Conservation (phyloP, 2,888 invertebrate genomes). For the Lacanobia wlatinum region DNA sequence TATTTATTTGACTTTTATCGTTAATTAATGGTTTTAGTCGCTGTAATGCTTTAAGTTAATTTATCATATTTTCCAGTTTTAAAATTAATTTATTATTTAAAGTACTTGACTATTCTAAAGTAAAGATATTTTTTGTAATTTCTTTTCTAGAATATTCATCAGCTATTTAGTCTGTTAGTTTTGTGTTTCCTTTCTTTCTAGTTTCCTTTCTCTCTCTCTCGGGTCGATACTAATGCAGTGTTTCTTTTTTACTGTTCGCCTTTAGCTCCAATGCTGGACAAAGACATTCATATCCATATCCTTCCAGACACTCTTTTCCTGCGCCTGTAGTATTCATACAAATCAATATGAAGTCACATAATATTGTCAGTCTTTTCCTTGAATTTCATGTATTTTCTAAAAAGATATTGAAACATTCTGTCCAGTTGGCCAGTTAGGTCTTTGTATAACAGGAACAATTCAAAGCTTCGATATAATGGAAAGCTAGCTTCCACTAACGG, state of each 20-base stretch:
- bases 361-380: neutral
- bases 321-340: too few species aligned
- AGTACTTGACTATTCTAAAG: too few species aligned
- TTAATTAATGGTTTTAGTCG: constrained; percentile 2
- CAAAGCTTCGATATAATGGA: neutral
- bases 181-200: too few species aligned
- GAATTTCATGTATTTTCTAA: neutral
- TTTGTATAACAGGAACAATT: neutral
- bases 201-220: too few species aligned
- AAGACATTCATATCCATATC: too few species aligned
- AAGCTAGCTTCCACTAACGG: neutral
- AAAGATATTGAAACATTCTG: neutral
- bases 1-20: constrained; percentile 18
- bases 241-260: too few species aligned
- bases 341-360: too few species aligned
- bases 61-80: neutral
- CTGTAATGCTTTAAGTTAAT: neutral
- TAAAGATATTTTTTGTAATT: neutral
- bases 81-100: neutral
- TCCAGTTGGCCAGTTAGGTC: neutral
- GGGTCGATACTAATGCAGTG: too few species aligned
- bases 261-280: too few species aligned
- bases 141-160: neutral
- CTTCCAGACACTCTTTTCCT: too few species aligned
- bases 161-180: too few species aligned